Evolutionary conservation across 64 coral and sea anemone genomes (phyloP).

Genomic region (Exaiptasia diaphana): DNA sequence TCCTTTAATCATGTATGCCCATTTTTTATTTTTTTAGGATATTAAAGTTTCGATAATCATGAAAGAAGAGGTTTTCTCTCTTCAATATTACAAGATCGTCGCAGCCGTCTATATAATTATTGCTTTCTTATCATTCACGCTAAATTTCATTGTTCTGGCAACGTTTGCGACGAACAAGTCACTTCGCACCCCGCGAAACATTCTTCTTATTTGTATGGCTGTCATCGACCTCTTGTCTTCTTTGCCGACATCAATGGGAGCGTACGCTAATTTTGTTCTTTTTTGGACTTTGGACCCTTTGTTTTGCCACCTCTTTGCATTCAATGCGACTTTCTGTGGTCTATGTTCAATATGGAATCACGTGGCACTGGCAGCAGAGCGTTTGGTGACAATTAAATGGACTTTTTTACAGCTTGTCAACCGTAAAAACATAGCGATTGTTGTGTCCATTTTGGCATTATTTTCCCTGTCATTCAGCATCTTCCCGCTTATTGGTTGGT

Average conservation of each 20-base stretch:
- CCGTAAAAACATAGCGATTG: neutral
- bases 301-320: slow-evolving; percentile 26
- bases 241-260: slow-evolving; percentile 7
- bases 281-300: neutral
- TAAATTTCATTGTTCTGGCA: slow-evolving; percentile 30
- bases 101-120: neutral
- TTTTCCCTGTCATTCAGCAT: slow-evolving; percentile 43
- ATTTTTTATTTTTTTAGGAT: too few species aligned
- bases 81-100: neutral
- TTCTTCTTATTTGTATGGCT: slow-evolving; percentile 62
- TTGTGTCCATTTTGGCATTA: neutral
- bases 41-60: too few species aligned
- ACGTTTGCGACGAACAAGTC: slow-evolving; percentile 23
- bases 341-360: slow-evolving; percentile 47
- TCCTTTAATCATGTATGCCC: too few species aligned
- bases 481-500: slow-evolving; percentile 62
- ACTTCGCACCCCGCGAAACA: slow-evolving; percentile 13
- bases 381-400: slow-evolving; percentile 15
- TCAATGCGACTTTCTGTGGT: slow-evolving; percentile 32
- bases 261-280: neutral
- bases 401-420: neutral
- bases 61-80: too few species aligned
- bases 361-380: slow-evolving; percentile 30
- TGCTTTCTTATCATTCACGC: neutral
- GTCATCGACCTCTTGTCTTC: slow-evolving; percentile 45